Evolutionary conservation across 2,888 invertebrate species (phyloP).

Genomic region (Noctua janthe): DNA sequence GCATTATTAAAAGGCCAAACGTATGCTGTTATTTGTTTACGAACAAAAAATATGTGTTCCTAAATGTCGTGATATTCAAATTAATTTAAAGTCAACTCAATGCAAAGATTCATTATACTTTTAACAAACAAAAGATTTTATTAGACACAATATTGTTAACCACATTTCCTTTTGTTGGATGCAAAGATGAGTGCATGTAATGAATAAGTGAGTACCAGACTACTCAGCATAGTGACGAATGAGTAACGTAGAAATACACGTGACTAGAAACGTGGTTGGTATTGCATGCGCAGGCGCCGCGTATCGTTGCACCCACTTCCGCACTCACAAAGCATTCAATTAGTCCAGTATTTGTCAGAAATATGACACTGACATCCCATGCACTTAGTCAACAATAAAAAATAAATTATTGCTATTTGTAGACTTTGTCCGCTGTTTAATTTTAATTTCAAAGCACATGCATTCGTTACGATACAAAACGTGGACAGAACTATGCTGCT

Average conservation of each 20-base stretch:
- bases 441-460: conserved; percentile 24
- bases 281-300: conserved; percentile 23
- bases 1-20: not conserved
- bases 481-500: not conserved
- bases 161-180: conserved; percentile 17
- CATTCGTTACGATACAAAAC: not conserved
- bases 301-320: conserved; percentile 49
- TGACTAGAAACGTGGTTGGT: conserved; percentile 54
- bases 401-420: conserved; percentile 47
- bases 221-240: conserved; percentile 34
- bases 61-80: not conserved
- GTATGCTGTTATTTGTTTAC: conserved; percentile 16
- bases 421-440: conserved; percentile 26
- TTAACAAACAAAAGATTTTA: conserved; percentile 13
- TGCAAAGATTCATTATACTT: not conserved
- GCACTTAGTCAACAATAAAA: conserved; percentile 59
- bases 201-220: conserved; percentile 19
- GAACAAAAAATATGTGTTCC: not conserved
- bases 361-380: conserved; percentile 72
- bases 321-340: conserved; percentile 62
- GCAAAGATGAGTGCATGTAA: conserved; percentile 11
- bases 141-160: not conserved
- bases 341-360: conserved; percentile 71
- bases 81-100: conserved; percentile 2
- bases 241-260: conserved; percentile 53